Base-by-base conservation (phyloP, 2,797 vertebrate genomes). In the Pelodytes ibericus region DNA sequence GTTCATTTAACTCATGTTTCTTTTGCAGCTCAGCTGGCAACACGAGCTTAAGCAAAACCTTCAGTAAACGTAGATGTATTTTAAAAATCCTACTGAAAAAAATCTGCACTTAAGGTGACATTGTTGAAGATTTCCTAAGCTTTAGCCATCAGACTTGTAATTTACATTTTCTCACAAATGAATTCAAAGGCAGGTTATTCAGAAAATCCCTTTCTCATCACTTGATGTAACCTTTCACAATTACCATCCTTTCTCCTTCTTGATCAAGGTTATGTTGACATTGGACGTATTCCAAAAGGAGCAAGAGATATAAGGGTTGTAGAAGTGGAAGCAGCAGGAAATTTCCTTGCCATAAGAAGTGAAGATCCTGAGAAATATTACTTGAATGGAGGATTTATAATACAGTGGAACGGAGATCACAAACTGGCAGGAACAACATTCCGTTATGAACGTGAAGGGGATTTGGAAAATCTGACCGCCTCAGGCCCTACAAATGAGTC, bases 381-480 rank as follows among this genome's bases (percentile, higher is more conserved):
- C 80, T 93, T 99, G 76, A 99, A 99, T 25, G 97, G 97, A 68
- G 95, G 95, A 77, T 98, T 90, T 85, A 96, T 98, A 83, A 99
- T 99, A 88, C 97, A 99, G 80, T 99, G 97, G 97, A 99, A 95
- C 4, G 97, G 97, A 15, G 95, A 98, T 87, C 98, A 98, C 64
- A 90, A 94, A 82, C 90, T 96, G 7, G 96, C 95, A 0, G 97
- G 95, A 65, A 95, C 95, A 0, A 73, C 91, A 31, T 98, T 99
- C 89, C 94, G 88, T 66, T 99, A 99, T 1, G 94, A 96, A 56
- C 93, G 97, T 80, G 94, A 82, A 11, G 95, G 95, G 3, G 95
- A 99, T 85, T 86, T 96, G 83, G 97, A 99, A 90, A 99, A 96
- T 73, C 90, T 99, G 79, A 97, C 95, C 0, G 95, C 97, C 16